Percentiles rank a stretch among this genome's conserved stretches.
Evolutionary conservation across 2,797 vertebrate genomes (phyloP).

Genomic region (Prionace glauca): DNA sequence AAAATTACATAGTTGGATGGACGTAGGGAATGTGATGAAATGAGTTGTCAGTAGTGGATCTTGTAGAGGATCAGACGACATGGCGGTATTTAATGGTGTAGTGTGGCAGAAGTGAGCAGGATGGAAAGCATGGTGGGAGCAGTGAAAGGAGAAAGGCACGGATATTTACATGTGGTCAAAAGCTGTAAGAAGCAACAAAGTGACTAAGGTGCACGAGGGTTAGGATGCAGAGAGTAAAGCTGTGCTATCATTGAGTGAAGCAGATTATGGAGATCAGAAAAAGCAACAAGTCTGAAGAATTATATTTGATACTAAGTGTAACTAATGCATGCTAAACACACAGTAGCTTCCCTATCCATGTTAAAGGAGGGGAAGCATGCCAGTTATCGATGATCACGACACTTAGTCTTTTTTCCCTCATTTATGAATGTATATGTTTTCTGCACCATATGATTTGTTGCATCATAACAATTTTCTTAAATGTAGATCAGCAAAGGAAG

Average conservation of each 20-base stretch:
- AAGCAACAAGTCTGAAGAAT: background rate
- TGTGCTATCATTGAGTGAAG: background rate
- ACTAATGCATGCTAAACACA: background rate
- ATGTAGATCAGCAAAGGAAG: slow-evolving; percentile 91
- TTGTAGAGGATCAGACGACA: background rate
- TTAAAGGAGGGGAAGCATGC: background rate
- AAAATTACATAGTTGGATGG: no score
- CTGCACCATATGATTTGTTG: background rate
- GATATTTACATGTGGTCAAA: no score
- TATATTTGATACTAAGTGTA: background rate
- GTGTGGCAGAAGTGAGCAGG: background rate
- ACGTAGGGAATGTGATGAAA: background rate
- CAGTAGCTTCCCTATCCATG: background rate
- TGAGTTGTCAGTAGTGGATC: background rate
- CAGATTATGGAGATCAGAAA: background rate
- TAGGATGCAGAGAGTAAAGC: background rate
- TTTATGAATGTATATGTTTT: background rate
- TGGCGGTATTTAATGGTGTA: background rate
- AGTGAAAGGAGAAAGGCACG: background rate
- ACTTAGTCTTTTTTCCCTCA: no score
- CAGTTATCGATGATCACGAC: background rate
- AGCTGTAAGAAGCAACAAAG: background rate
- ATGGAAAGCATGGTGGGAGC: background rate
- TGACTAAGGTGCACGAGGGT: background rate
- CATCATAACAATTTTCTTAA: background rate